Conservation (phyloP, 1,140 invertebrate species). For the Danaus melanippus region DNA sequence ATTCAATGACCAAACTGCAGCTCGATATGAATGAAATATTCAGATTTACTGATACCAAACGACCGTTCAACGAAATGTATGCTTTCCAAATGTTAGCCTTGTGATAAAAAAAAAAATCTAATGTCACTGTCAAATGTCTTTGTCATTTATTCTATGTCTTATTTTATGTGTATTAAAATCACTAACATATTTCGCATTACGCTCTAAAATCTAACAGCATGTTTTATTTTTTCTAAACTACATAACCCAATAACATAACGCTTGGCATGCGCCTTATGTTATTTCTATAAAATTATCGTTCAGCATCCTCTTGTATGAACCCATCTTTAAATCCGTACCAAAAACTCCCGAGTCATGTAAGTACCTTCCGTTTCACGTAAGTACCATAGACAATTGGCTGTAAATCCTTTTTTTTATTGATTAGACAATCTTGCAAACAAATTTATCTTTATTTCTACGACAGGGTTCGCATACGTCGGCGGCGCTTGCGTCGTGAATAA, state of each 20-base stretch:
- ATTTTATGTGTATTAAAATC: constrained; percentile 1
- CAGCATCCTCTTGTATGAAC: constrained; percentile 16
- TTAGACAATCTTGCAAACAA: background rate
- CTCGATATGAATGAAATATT: constrained; percentile 20
- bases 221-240: constrained; percentile 9
- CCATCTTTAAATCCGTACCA: constrained; percentile 11
- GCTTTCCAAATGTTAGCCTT: background rate
- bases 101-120: no score
- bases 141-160: constrained; percentile 2
- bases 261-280: constrained; percentile 14
- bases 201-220: constrained; percentile 15
- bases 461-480: constrained; percentile 96
- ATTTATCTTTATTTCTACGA: constrained; percentile 15
- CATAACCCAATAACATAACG: constrained; percentile 14
- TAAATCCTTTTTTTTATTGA: constrained; percentile 5
- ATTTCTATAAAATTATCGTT: constrained; percentile 2
- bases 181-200: constrained; percentile 12
- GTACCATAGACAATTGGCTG: constrained; percentile 13
- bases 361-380: constrained; percentile 9
- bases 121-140: no score
- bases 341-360: constrained; percentile 8
- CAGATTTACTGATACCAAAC: constrained; percentile 13
- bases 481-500: constrained; percentile 97
- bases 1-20: constrained; percentile 23
- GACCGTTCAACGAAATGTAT: constrained; percentile 15